Conservation (phyloP, 2,113 vertebrate genomes). For the Danio rerio region DNA sequence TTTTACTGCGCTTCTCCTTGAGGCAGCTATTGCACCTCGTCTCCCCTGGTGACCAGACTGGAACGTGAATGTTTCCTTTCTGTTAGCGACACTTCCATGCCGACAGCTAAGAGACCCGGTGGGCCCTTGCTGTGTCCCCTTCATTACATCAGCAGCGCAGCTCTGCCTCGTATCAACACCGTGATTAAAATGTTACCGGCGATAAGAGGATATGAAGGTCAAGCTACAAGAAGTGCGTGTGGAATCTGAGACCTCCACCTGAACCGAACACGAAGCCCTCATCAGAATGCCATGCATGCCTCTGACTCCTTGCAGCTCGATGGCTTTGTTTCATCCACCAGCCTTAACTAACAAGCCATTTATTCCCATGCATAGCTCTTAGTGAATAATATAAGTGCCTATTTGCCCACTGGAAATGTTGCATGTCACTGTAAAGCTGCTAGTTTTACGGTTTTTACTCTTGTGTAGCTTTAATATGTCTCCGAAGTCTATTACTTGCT, state of each 20-base stretch:
- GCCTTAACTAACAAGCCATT: not conserved
- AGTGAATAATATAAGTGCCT: not conserved
- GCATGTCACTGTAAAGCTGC: slow-evolving; percentile 7
- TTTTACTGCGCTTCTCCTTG: slow-evolving; percentile 41
- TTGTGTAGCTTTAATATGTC: slow-evolving; percentile 26
- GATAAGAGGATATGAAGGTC: slow-evolving; percentile 75
- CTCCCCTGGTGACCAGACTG: slow-evolving; percentile 47
- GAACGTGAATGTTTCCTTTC: slow-evolving; percentile 45
- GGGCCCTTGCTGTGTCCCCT: slow-evolving; percentile 59
- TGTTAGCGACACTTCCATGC: slow-evolving; percentile 64
- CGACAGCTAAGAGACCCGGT: slow-evolving; percentile 56
- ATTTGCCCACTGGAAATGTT: slow-evolving; percentile 18
- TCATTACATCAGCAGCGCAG: slow-evolving; percentile 59
- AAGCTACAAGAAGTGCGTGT: slow-evolving; percentile 57
- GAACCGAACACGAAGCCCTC: not conserved
- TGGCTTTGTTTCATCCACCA: slow-evolving; percentile 1
- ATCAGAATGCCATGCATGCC: slow-evolving; percentile 29
- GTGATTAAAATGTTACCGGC: slow-evolving; percentile 73
- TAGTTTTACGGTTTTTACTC: slow-evolving; percentile 23
- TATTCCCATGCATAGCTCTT: slow-evolving; percentile 1
- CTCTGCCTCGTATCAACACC: slow-evolving; percentile 61
- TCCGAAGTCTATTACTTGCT: slow-evolving; percentile 32
- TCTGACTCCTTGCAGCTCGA: not conserved
- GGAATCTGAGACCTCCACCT: slow-evolving; percentile 34
- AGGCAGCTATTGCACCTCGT: slow-evolving; percentile 48